phyloP scores from a whole-genome alignment of 2,888 invertebrate genomes.

The Nomada fabriciana region DNA sequence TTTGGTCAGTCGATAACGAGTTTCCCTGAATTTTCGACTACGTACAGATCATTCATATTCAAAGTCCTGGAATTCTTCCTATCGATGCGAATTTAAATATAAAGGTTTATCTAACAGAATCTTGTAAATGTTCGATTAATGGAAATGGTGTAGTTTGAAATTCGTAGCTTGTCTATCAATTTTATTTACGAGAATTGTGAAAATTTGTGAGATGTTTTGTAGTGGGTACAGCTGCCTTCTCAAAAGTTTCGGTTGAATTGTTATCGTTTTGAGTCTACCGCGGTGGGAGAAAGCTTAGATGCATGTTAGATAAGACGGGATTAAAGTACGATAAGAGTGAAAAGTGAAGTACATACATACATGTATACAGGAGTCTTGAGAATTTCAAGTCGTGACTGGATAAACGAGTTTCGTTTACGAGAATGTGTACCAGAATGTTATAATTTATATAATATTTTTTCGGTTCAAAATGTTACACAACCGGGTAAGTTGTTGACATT shows the following conservation, averaged over 20 bases:
- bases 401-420: background rate
- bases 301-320: conserved; percentile 8
- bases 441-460: background rate
- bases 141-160: background rate
- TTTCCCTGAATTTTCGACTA: conserved; percentile 31
- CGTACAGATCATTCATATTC: conserved; percentile 41
- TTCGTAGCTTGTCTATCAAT: background rate
- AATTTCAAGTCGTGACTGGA: background rate
- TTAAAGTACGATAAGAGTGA: conserved; percentile 25
- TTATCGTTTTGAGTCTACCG: background rate
- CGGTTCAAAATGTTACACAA: background rate
- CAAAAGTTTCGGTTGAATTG: background rate
- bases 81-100: background rate
- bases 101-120: too few species aligned
- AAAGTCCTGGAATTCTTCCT: background rate
- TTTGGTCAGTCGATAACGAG: conserved; percentile 53
- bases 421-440: background rate
- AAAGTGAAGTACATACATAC: background rate
- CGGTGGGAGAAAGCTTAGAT: background rate
- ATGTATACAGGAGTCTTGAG: background rate
- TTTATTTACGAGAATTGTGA: background rate
- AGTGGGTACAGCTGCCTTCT: too few species aligned
- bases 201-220: background rate
- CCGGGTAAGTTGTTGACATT: background rate
- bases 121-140: too few species aligned